A percentile compares a stretch with the other conserved stretches of the same genome.
Evolutionary conservation across 1,140 invertebrate genomes (phyloP).

Genomic region (Schlechtendalia chinensis): DNA sequence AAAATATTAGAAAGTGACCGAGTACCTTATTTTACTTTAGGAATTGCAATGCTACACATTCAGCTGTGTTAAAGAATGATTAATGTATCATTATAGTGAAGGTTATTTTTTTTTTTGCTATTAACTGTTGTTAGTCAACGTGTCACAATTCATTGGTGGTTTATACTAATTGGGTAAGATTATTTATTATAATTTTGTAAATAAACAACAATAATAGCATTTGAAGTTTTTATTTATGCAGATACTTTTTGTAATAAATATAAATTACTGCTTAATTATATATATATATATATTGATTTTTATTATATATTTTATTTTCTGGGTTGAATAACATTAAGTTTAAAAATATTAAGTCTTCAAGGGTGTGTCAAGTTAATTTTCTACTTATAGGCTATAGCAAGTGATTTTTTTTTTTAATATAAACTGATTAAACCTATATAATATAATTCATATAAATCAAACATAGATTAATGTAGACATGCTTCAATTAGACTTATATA

Average conservation of each 20-base stretch:
- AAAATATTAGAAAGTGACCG: conserved; percentile 14
- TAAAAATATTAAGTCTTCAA: neutral
- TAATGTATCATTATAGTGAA: conserved; percentile 14
- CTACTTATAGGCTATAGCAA: neutral
- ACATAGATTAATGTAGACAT: too few relatives aligned
- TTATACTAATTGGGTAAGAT: conserved; percentile 19
- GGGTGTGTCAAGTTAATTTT: conserved; percentile 4
- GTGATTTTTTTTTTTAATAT: neutral
- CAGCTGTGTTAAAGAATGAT: conserved; percentile 13
- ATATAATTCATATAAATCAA: too few relatives aligned
- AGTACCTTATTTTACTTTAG: neutral
- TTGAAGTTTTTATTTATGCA: neutral
- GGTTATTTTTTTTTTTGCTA: conserved; percentile 22
- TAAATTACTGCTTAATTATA: neutral
- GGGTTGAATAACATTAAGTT: neutral
- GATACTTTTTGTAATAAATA: neutral
- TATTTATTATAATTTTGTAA: neutral
- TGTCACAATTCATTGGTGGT: neutral
- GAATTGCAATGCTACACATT: neutral
- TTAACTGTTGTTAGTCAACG: conserved; percentile 10
- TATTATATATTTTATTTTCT: neutral
- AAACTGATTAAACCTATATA: too few relatives aligned
- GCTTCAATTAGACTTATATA: too few relatives aligned
- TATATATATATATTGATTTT: neutral
- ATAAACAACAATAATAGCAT: neutral